Evolutionary conservation across 1,140 invertebrate species (phyloP), one percentile per base, ranked within the genome.

Genomic region (Lucilia sericata): DNA sequence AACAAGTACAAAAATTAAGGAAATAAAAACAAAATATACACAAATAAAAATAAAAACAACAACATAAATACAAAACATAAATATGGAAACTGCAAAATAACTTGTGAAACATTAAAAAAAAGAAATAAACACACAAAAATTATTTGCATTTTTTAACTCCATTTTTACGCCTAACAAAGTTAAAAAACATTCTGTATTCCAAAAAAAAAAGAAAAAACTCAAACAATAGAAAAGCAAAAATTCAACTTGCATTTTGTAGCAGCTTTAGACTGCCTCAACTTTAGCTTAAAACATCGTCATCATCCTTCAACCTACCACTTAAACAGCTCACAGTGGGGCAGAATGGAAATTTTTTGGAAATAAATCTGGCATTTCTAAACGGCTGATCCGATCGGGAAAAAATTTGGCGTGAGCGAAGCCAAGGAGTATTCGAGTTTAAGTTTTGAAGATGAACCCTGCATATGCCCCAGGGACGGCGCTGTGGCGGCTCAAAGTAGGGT

Each of bases 41-140:
- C n/a, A n/a, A n/a, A n/a, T n/a, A n/a, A n/a, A n/a, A n/a, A n/a
- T n/a, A n/a, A n/a, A 70, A 70, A 70, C 10, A 70, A 19, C n/a
- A 70, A 25, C 65, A 70, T 70, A n/a, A 55, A 80, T 21, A 49
- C n/a, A 80, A 10, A 80, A 80, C 76, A 49, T 76, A 14, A 80
- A 80, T 47, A 80, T 49, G 42, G 0, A 78, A 51, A 21, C 12
- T 12, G 4, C 13, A 42, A 55, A 80, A 19, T 13, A 80, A 49
- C 42, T 25, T 19, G n/a, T 10, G n/a, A n/a, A 70, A 70, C n/a
- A 70, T 3, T 10, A 70, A 70, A 70, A 70, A 65, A 19, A 25
- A 25, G 1, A 70, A 19, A 70, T 4, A 60, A 17, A 60, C 0
- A 14, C 13, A 60, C 55, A 60, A 60, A 60, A 60, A 60, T 60